Evolutionary conservation across 2,797 vertebrate genomes (phyloP).

Genomic region (Pseudomugil gertrudae): DNA sequence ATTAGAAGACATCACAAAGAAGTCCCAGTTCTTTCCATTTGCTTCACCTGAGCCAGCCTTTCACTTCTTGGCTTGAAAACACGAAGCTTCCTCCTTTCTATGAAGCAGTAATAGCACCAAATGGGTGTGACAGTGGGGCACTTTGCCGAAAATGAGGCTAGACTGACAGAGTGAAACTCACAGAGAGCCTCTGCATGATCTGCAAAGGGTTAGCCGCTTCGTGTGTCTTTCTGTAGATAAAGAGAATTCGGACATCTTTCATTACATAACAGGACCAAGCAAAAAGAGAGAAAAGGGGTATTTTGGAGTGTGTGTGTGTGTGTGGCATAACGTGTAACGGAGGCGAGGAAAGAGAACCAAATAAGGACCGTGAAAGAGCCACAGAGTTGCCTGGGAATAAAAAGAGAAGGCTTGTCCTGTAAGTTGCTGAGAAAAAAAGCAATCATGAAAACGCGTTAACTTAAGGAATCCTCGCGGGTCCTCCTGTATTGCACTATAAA

Average conservation of each 20-base stretch:
- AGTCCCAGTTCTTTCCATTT: constrained; percentile 52
- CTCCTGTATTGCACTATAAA: constrained; percentile 59
- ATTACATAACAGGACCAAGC: constrained; percentile 10
- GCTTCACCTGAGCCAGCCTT: constrained; percentile 31
- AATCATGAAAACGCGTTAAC: constrained; percentile 62
- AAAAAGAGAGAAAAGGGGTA: background rate
- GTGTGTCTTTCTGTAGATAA: constrained; percentile 7
- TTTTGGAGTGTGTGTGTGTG: background rate
- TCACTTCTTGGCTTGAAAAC: constrained; percentile 57
- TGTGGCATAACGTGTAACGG: background rate
- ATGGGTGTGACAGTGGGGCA: constrained; percentile 61
- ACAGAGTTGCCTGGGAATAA: constrained; percentile 3
- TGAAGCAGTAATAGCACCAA: constrained; percentile 51
- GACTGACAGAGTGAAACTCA: constrained; percentile 30
- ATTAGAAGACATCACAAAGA: constrained; percentile 49
- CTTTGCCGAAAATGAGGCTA: constrained; percentile 50
- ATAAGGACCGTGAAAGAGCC: background rate
- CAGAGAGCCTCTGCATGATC: constrained; percentile 32
- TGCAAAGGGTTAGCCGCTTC: constrained; percentile 27
- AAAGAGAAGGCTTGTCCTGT: constrained; percentile 43
- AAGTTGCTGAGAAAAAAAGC: constrained; percentile 62
- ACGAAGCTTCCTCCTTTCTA: constrained; percentile 32
- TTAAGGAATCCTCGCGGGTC: constrained; percentile 62
- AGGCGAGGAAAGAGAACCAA: constrained; percentile 1
- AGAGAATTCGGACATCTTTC: background rate